phyloP scores from a whole-genome alignment of 2,888 invertebrate genomes.

The Noctua janthina region DNA sequence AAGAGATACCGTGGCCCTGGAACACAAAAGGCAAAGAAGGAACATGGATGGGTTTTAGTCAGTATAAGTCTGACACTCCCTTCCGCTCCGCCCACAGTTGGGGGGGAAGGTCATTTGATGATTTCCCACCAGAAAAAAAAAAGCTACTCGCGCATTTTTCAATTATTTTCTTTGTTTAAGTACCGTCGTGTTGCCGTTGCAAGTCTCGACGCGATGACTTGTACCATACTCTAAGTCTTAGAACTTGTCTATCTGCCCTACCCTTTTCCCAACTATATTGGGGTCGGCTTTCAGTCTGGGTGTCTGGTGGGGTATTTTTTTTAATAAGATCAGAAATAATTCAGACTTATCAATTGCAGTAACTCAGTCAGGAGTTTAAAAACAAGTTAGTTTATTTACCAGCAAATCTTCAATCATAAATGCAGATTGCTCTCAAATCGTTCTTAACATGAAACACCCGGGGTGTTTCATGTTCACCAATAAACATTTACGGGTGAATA shows the following conservation, averaged over 20 bases:
- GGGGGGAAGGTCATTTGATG: too few relatives aligned
- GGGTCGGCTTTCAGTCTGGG: too few relatives aligned
- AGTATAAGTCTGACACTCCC: too few relatives aligned
- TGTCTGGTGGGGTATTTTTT: neutral
- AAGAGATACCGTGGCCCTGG: neutral
- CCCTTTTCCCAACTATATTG: too few relatives aligned
- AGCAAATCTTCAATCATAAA: neutral
- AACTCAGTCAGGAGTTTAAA: neutral
- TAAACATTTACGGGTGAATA: constrained; percentile 35
- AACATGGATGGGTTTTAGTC: too few relatives aligned
- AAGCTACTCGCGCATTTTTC: neutral
- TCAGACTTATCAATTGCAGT: neutral
- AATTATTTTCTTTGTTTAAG: neutral
- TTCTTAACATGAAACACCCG: constrained; percentile 3
- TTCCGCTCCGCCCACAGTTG: too few relatives aligned
- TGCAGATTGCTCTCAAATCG: constrained; percentile 5
- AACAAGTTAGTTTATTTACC: neutral
- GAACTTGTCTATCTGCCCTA: too few relatives aligned
- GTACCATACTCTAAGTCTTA: neutral
- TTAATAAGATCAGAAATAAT: neutral
- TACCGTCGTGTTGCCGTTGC: neutral
- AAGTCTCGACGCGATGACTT: neutral
- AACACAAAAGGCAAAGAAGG: too few relatives aligned
- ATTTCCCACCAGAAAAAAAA: too few relatives aligned
- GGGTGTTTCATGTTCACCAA: constrained; percentile 4